Evolutionary conservation across 2,888 invertebrate species (phyloP), one percentile per base, ranked within the genome.

Genomic region (Panorpa germanica): DNA sequence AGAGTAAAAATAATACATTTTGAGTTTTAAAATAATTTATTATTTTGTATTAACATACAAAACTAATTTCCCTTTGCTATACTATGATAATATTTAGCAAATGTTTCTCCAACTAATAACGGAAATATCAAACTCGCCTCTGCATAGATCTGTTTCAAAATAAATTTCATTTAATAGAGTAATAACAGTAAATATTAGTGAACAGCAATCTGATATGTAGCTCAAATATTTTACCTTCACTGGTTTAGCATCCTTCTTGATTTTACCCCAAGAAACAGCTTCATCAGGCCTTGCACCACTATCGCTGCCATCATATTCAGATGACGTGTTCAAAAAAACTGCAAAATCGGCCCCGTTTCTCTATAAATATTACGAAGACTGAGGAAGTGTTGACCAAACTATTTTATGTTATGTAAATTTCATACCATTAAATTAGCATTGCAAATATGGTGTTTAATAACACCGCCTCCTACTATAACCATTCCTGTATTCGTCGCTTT

Each of bases 231-330:
- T n/a, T n/a, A n/a, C 68, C 57, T 98, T 98, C 0, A 95, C 85
- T 1, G 95, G 88, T 15, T 63, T 69, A 0, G 93, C 86, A 37
- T 77, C 74, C 38, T 71, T 70, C 45, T 72, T 74, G 34, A 98
- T 93, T 60, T 98, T 98, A 0, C 98, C 98, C 98, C 98, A 98
- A 3, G 95, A 95, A 2, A 95, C 70, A 0, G 98, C 98, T 57
- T 98, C 98, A 59, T 98, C 98, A 0, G 98, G 98, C 33, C 83
- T 63, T 0, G 98, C 98, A 1, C 98, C 98, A 18, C 93, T 80
- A 52, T 98, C 98, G 48, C 91, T 93, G 1, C 90, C 98, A 59
- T 98, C 98, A 61, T 76, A 98, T 55, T 98, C 98, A 17, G 78
- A 73, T 0, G 77, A 80, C 0, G 98, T 96, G 52, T 99, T 98